Evolutionary conservation across 2,113 vertebrate genomes (phyloP), one percentile per base, ranked within the genome.

Genomic region (Collichthys lucidus): DNA sequence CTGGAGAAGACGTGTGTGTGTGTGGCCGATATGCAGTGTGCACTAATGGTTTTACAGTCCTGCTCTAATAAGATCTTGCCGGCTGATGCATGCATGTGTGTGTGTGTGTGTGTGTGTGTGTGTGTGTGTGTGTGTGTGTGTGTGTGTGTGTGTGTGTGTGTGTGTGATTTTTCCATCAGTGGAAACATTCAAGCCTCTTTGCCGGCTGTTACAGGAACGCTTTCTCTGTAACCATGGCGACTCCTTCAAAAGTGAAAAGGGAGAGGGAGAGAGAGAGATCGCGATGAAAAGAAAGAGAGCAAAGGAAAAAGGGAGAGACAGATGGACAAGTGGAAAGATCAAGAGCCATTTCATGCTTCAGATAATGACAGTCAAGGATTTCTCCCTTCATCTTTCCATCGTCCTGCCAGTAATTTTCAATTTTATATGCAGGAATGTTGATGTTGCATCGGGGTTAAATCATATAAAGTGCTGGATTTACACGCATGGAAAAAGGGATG

Each of bases 171-270:
- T 72, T 79, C 74, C 79, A 84, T 80, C 74, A 71, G 81, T 68
- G 72, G 69, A 82, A 77, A 80, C 70, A 50, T 71, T 76, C 70
- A 55, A 40, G 49, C 61, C 52, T 79, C 50, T 84, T 61, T 52
- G 56, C 47, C 15, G 7, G 24, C 64, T 67, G 64, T 14, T 77
- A 6, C 2, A 1, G 64, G 26, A 76, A 89, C 81, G 79, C 79
- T 90, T 85, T 83, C 70, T 79, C 55, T 15, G 74, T 89, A 67
- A 83, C 88, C 88, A 88, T 88, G 85, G 66, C 86, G 74, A 91
- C 88, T 4, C 74, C 42, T 69, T 81, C 52, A 63, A 72, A 81
- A 79, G 74, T 19, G n/a, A 42, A 66, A 40, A 49, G 26, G 20
- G 11, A 35, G 29, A 49, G 22, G n/a, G 44, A 52, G 44, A 67